Percentiles rank a stretch among this genome's conserved stretches.
Evolutionary conservation across 2,113 vertebrate species (phyloP).

Genomic region (Microtus montanus): DNA sequence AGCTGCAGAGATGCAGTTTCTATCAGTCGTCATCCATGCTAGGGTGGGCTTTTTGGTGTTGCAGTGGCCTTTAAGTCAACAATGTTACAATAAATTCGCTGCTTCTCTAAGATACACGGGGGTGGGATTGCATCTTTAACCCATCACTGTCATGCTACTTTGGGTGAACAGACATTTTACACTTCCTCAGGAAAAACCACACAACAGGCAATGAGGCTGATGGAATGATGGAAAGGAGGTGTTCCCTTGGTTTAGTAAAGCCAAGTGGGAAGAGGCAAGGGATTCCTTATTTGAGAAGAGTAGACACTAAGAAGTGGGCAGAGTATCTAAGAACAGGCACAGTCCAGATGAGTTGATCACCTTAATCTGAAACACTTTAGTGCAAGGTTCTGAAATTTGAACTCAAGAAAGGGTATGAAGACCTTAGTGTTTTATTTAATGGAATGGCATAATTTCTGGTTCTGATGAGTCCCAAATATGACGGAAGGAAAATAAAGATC

Average conservation of each 20-base stretch:
- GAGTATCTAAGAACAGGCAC: neutral
- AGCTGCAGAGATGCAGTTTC: neutral
- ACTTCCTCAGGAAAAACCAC: neutral
- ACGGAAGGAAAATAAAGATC: slow-evolving; percentile 29
- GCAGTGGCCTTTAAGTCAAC: neutral
- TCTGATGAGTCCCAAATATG: neutral
- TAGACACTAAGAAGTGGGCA: neutral
- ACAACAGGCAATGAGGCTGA: neutral
- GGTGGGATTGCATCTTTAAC: neutral
- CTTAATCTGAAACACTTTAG: neutral
- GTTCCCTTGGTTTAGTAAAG: neutral
- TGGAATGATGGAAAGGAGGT: neutral
- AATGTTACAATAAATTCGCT: too few species aligned
- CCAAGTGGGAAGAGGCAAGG: neutral
- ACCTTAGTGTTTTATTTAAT: neutral
- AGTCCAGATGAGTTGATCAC: neutral
- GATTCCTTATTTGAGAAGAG: neutral
- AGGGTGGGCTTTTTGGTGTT: neutral
- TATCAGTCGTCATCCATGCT: too few species aligned
- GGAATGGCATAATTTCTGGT: neutral
- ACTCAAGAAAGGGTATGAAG: neutral
- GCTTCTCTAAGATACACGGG: too few species aligned
- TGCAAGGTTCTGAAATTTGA: slow-evolving; percentile 20
- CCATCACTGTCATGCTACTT: neutral
- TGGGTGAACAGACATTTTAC: neutral